These are phyloP conservation scores for Lordiphosa fenestrarum DNA, from an alignment of 2,888 invertebrate genomes.

Conservation along the genomic window DNA sequence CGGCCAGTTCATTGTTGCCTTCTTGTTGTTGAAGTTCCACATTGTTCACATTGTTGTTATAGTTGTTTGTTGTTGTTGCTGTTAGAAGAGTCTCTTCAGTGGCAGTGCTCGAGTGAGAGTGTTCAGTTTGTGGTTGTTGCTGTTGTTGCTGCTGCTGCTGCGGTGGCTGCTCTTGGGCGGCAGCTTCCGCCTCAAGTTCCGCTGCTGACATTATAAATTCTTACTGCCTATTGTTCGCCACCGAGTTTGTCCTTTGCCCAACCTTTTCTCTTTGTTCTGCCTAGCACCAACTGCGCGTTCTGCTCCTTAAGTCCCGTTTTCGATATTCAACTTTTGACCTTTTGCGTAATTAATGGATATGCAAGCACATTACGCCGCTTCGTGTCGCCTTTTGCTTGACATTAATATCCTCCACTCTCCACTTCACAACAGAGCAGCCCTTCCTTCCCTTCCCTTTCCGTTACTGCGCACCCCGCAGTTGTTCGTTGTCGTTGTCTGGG, in stretches of 20 bases:
- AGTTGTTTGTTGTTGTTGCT: conserved; percentile 30
- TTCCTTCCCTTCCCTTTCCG: conserved; percentile 42
- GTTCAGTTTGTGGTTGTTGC: conserved; percentile 18
- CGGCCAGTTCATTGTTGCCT: conserved; percentile 25
- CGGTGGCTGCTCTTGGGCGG: conserved; percentile 53
- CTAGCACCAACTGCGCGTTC: conserved; percentile 27
- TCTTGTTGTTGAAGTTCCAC: conserved; percentile 45
- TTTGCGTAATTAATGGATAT: conserved; percentile 58
- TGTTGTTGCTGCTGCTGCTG: conserved; percentile 43
- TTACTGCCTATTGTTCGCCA: conserved; percentile 1
- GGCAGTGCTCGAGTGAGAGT: conserved; percentile 38
- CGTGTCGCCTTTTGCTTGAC: conserved; percentile 34
- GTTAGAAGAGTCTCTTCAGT: conserved; percentile 40
- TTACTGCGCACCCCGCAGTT: conserved; percentile 64
- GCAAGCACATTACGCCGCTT: conserved; percentile 47
- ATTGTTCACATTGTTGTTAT: conserved; percentile 37
- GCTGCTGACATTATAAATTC: conserved; percentile 55
- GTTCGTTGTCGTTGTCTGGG: conserved; percentile 37
- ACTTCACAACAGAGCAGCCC: conserved; percentile 28
- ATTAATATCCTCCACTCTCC: conserved; percentile 52
- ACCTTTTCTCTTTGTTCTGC: conserved; percentile 12
- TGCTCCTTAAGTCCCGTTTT: conserved; percentile 43
- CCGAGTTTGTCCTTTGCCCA: conserved; percentile 4
- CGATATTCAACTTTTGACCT: conserved; percentile 62
- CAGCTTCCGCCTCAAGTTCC: conserved; percentile 59